These are phyloP conservation scores for Orchestes rusci DNA, from an alignment of 2,888 invertebrate genomes.

Conservation along the genomic window DNA sequence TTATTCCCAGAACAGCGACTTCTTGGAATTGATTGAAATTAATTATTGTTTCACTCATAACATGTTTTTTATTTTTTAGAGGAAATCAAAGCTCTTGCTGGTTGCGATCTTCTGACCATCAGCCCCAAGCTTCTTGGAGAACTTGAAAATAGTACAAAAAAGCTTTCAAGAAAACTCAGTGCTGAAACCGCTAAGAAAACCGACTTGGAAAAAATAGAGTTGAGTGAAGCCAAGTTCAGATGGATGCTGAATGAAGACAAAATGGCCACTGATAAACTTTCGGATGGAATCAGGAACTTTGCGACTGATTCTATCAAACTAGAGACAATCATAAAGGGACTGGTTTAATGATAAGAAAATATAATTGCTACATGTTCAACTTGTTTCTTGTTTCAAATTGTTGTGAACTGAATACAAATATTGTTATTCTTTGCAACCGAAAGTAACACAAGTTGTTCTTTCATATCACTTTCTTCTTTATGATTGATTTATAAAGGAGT, in stretches of 20 bases:
- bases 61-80: constrained; percentile 44
- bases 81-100: constrained; percentile 88
- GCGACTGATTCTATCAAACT: constrained; percentile 88
- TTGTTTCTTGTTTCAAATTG: too few relatives aligned
- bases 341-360: too few relatives aligned
- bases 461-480: too few relatives aligned
- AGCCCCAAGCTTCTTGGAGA: constrained; percentile 85
- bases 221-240: constrained; percentile 86
- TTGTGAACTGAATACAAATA: too few relatives aligned
- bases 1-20: too few relatives aligned
- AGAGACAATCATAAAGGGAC: too few relatives aligned
- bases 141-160: constrained; percentile 66
- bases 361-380: too few relatives aligned
- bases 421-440: too few relatives aligned
- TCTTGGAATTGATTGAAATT: too few relatives aligned
- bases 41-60: neutral
- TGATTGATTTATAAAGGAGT: too few relatives aligned
- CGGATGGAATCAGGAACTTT: constrained; percentile 97
- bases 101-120: constrained; percentile 95
- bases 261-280: constrained; percentile 95
- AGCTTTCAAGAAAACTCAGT: constrained; percentile 56
- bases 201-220: constrained; percentile 65
- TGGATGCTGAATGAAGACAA: constrained; percentile 97
- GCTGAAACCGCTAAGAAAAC: constrained; percentile 58
- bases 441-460: too few relatives aligned